Percentiles rank a stretch among this genome's conserved stretches.
These are phyloP conservation scores for Lordiphosa collinella DNA, from an alignment of 1,140 invertebrate genomes.

Conservation along the genomic window DNA sequence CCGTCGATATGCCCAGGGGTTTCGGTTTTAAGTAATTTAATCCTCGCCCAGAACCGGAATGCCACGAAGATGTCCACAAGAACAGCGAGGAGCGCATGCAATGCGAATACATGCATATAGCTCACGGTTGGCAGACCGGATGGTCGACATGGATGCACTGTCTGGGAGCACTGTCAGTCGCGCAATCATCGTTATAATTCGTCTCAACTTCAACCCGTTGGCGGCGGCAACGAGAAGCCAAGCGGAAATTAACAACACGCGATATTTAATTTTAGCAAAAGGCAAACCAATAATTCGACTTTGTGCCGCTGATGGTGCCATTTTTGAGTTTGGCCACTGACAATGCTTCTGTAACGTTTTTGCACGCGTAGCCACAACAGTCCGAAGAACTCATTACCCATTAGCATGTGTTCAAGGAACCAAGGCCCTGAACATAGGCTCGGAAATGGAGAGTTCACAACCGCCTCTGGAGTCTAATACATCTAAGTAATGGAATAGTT, in stretches of 20 bases:
- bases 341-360: conserved; percentile 24
- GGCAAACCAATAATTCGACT: conserved; percentile 72
- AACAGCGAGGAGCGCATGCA: conserved; percentile 51
- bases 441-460: too few relatives aligned
- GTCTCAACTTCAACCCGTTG: conserved; percentile 71
- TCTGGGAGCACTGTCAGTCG: conserved; percentile 73
- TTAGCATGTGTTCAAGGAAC: too few relatives aligned
- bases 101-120: conserved; percentile 56
- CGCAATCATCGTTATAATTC: conserved; percentile 77
- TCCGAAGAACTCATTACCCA: too few relatives aligned
- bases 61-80: conserved; percentile 72
- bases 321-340: conserved; percentile 17
- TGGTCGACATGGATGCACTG: conserved; percentile 67
- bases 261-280: conserved; percentile 77
- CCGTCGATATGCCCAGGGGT: conserved; percentile 68
- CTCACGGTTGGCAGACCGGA: conserved; percentile 55
- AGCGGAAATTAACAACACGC: conserved; percentile 76
- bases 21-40: conserved; percentile 70
- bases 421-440: too few relatives aligned
- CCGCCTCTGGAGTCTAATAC: too few relatives aligned
- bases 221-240: conserved; percentile 71
- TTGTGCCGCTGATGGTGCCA: conserved; percentile 33
- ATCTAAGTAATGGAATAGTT: too few relatives aligned
- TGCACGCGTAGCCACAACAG: not conserved
- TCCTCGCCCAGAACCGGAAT: conserved; percentile 75